Percentiles rank a stretch among this genome's conserved stretches.
Conservation (phyloP, 2,797 vertebrate species). For the Clarias laeviceps region DNA sequence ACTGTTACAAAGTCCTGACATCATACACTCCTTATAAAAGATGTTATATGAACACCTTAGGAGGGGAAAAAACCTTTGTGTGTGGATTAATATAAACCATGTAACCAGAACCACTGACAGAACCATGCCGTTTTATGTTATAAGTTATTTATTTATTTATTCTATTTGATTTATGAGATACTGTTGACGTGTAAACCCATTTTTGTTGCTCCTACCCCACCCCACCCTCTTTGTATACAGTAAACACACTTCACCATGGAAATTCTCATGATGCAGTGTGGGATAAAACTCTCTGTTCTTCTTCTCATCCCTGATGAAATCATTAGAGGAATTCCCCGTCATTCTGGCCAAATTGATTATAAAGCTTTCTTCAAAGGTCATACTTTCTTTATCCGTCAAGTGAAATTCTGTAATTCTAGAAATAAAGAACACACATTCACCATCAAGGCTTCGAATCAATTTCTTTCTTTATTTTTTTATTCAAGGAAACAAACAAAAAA, state of each 20-base stretch:
- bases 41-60: neutral
- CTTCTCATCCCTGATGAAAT: conserved; percentile 44
- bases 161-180: neutral
- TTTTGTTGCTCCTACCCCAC: neutral
- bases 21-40: neutral
- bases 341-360: neutral
- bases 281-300: conserved; percentile 56
- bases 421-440: neutral
- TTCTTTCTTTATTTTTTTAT: conserved; percentile 35
- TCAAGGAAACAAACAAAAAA: conserved; percentile 34
- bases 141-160: too few species aligned
- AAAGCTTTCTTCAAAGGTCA: neutral
- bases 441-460: conserved; percentile 26
- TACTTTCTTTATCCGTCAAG: neutral
- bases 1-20: neutral
- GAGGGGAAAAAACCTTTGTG: neutral
- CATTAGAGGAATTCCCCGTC: conserved; percentile 40
- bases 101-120: neutral
- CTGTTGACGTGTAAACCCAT: conserved; percentile 36
- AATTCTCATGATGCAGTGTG: conserved; percentile 52
- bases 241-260: conserved; percentile 60
- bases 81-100: neutral
- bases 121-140: neutral
- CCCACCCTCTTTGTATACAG: conserved; percentile 41
- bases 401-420: neutral